These are phyloP conservation scores for Azorinus chamasolen DNA, from an alignment of 2,888 invertebrate species.

Conservation along the genomic window DNA sequence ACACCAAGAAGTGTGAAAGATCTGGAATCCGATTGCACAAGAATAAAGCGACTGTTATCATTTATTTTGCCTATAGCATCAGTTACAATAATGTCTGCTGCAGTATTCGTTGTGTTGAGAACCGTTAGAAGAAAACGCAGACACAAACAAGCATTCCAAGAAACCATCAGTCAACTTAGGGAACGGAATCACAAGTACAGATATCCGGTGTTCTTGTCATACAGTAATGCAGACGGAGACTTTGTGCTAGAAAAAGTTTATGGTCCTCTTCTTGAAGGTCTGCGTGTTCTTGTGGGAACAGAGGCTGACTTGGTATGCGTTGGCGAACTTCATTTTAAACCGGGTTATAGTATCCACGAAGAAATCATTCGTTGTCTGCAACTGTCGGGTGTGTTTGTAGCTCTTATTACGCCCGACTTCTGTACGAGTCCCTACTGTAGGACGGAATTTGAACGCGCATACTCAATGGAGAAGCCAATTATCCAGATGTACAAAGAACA, in stretches of 20 bases:
- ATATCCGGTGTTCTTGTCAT: neutral
- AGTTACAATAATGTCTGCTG: no score
- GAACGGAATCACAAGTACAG: neutral
- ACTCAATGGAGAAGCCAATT: slow-evolving; percentile 7
- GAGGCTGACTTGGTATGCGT: no score
- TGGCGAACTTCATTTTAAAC: no score
- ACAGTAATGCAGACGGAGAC: slow-evolving; percentile 1
- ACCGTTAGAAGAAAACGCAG: no score
- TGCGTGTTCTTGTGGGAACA: no score
- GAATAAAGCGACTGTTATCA: no score
- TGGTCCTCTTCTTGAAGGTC: neutral
- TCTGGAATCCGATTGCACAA: no score
- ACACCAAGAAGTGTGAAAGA: no score
- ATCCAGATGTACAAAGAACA: neutral
- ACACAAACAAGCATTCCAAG: no score
- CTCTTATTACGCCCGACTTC: slow-evolving; percentile 1
- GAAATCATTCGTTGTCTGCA: slow-evolving; percentile 1
- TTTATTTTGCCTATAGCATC: no score
- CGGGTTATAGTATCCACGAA: slow-evolving; percentile 4
- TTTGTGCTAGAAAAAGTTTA: slow-evolving; percentile 4
- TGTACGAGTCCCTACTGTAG: slow-evolving; percentile 13
- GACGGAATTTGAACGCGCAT: slow-evolving; percentile 9
- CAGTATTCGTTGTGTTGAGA: no score
- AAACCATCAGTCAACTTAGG: neutral
- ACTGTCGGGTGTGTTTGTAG: neutral